Conservation (phyloP, 2,888 invertebrate species). For the Adineta ricciae region DNA sequence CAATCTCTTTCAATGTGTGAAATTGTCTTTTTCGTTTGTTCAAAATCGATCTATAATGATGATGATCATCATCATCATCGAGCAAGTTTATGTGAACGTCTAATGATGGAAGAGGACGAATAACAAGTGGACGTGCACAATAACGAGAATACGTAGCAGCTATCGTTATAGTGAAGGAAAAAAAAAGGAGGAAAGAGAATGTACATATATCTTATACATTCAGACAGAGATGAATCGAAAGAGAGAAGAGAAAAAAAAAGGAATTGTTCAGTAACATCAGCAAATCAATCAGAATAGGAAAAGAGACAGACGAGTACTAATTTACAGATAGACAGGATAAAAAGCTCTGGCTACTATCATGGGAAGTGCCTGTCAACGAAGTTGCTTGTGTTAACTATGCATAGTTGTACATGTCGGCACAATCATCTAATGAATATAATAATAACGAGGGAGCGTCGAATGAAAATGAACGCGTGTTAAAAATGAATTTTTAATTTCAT, state of each 20-base stretch:
- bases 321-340: background rate
- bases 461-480: background rate
- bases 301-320: background rate
- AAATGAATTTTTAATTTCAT: slow-evolving; percentile 5
- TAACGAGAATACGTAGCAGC: background rate
- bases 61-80: background rate
- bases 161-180: background rate
- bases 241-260: background rate
- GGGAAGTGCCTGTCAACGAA: background rate
- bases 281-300: slow-evolving; percentile 4
- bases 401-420: background rate
- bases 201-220: background rate
- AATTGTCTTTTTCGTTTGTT: background rate
- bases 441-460: background rate
- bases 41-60: background rate
- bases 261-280: background rate
- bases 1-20: background rate
- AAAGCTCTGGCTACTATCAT: background rate
- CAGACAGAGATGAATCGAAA: background rate
- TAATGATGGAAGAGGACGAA: background rate
- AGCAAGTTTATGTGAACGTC: background rate
- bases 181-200: background rate
- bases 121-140: background rate
- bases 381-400: background rate
- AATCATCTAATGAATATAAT: slow-evolving; percentile 5